A percentile compares a stretch with the other conserved stretches of the same genome.
Conservation (phyloP, 2,113 vertebrate genomes). For the Lophius piscatorius region DNA sequence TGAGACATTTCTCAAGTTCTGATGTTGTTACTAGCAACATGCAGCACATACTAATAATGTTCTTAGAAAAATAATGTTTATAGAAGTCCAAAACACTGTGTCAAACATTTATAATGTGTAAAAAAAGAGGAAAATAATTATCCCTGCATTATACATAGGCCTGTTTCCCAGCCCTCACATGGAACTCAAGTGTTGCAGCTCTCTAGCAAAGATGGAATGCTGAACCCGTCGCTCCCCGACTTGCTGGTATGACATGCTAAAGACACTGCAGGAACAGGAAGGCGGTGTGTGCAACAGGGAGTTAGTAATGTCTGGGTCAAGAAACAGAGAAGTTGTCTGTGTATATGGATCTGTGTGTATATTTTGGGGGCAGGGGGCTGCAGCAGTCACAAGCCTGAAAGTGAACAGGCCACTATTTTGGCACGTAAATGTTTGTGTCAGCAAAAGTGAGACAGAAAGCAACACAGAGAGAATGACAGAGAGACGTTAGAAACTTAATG, state of each 20-base stretch:
- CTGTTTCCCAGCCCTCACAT: background rate
- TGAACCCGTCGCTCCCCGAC: conserved; percentile 42
- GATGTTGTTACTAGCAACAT: background rate
- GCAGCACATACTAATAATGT: background rate
- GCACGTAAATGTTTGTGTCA: conserved; percentile 46
- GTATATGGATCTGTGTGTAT: conserved; percentile 1
- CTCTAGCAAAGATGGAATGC: conserved; percentile 41
- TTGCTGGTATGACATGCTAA: conserved; percentile 51
- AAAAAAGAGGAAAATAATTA: background rate
- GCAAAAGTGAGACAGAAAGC: conserved; percentile 32
- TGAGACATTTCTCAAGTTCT: background rate
- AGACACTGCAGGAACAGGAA: conserved; percentile 53
- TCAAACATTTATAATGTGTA: conserved; percentile 2
- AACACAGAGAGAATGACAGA: conserved; percentile 14
- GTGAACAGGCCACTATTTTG: conserved; percentile 50
- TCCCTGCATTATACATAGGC: conserved; percentile 15
- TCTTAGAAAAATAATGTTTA: background rate
- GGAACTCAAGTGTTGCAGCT: conserved; percentile 37
- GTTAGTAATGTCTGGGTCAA: conserved; percentile 51
- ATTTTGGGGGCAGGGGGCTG: conserved; percentile 25
- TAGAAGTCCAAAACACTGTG: background rate
- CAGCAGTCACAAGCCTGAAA: conserved; percentile 45
- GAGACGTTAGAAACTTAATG: background rate
- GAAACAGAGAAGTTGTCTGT: conserved; percentile 37
- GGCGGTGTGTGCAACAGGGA: conserved; percentile 37